A percentile compares a stretch with the other conserved stretches of the same genome.
These are phyloP conservation scores for Druceiella hillmani DNA, from an alignment of 2,888 invertebrate genomes.

Conservation along the genomic window DNA sequence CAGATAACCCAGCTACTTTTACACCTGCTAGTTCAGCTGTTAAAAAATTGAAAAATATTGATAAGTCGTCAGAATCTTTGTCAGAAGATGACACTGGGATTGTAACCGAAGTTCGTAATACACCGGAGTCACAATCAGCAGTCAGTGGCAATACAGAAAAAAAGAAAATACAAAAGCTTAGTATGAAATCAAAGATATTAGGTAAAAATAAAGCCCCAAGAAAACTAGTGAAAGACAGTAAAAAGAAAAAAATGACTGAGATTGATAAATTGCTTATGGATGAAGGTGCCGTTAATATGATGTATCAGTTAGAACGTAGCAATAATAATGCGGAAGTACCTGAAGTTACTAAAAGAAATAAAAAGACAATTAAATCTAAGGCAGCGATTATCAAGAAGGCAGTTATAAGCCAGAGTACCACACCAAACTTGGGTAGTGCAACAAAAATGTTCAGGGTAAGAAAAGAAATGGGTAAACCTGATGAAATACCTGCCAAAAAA, in stretches of 20 bases:
- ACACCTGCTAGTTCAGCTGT: constrained; percentile 33
- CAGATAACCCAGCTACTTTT: constrained; percentile 54
- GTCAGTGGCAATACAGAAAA: constrained; percentile 26
- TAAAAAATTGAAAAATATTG: constrained; percentile 1
- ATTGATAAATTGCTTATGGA: constrained; percentile 74
- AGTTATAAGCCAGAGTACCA: constrained; percentile 47
- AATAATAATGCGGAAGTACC: constrained; percentile 28
- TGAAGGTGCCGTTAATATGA: constrained; percentile 82
- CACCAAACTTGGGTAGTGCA: constrained; percentile 36
- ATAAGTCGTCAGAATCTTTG: not conserved
- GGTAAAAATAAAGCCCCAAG: constrained; percentile 27
- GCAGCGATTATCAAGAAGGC: constrained; percentile 59
- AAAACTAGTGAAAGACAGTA: constrained; percentile 36
- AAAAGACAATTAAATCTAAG: constrained; percentile 48
- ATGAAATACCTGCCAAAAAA: constrained; percentile 37
- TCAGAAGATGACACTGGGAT: constrained; percentile 2
- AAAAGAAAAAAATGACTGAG: constrained; percentile 60
- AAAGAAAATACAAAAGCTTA: constrained; percentile 28
- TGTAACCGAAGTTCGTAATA: too few species aligned
- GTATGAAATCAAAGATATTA: constrained; percentile 24
- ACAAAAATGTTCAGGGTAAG: constrained; percentile 51
- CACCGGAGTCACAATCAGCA: constrained; percentile 15
- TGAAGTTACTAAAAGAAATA: constrained; percentile 46
- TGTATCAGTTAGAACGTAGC: constrained; percentile 65
- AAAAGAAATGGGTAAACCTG: constrained; percentile 35